Evolutionary conservation across 2,888 invertebrate species (phyloP), one percentile per base, ranked within the genome.

Genomic region (Coenonympha glycerion): DNA sequence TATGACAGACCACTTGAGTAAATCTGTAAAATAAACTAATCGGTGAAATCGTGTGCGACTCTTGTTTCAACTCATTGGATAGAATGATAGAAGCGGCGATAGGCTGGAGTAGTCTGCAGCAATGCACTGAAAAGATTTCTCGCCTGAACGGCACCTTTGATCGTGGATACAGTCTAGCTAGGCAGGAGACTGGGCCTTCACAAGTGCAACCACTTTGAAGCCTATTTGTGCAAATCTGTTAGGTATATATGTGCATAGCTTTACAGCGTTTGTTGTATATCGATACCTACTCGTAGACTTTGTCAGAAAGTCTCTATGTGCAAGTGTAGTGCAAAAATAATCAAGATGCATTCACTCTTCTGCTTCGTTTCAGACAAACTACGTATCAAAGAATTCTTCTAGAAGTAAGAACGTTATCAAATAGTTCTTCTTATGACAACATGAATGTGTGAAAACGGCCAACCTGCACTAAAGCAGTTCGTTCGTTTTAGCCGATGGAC

Each of bases 101-200:
- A n/a, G n/a, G 34, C 40, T 31, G 30, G 24, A 21, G 36, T 37
- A 37, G n/a, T n/a, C 44, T 39, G 49, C 46, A 44, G 47, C 47
- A 52, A 13, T 50, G 49, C 44, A 49, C 52, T 53, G 47, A 45
- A n/a, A 49, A 55, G 49, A 52, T 33, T 50, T 39, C 45, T 44
- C 52, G 34, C 47, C 41, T 34, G 49, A 45, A 26, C 33, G 55
- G 15, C 6, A 16, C 19, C 55, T 55, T 55, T 55, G 55, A 55
- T 55, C 47, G 15, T 41, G 21, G 19, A 11, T 44, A 41, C 9
- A 9, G 39, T 4, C 15, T 6, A 8, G 15, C 13, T 31, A 33
- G 31, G 31, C 8, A 16, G 18, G n/a, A n/a, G n/a, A n/a, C n/a
- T 24, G 24, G 26, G 26, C 41, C 18, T 41, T 41, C 2, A 18